Evolutionary conservation across 2,888 invertebrate species (phyloP).

Genomic region (Pachycephus smyrnensis): DNA sequence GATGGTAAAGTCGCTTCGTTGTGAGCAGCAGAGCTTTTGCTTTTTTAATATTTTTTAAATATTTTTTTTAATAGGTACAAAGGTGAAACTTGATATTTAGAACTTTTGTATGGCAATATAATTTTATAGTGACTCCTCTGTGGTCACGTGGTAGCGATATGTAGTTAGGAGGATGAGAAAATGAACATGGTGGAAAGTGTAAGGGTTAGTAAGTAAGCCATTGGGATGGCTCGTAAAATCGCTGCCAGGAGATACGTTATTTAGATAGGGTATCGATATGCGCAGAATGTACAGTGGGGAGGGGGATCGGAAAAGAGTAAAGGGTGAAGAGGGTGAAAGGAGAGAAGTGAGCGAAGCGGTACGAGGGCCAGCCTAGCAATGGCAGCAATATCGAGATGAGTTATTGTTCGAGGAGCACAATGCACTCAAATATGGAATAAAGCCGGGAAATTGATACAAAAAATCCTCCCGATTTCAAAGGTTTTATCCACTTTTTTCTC

Average conservation of each 20-base stretch:
- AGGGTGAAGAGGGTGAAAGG: background rate
- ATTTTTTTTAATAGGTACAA: background rate
- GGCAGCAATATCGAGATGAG: slow-evolving; percentile 57
- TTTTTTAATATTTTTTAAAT: background rate
- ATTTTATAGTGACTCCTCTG: background rate
- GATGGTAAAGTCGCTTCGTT: background rate
- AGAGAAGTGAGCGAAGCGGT: slow-evolving; percentile 5
- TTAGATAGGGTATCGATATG: background rate
- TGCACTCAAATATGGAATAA: slow-evolving; percentile 57
- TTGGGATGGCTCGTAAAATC: background rate
- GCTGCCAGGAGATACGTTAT: background rate
- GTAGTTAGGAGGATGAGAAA: background rate
- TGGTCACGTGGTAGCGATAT: background rate
- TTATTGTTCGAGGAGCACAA: slow-evolving; percentile 59
- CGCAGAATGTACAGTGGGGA: background rate
- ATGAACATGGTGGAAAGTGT: background rate
- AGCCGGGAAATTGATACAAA: slow-evolving; percentile 55
- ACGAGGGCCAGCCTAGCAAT: slow-evolving; percentile 35
- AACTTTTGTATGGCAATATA: background rate
- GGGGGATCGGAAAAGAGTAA: background rate
- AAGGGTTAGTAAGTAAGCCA: background rate
- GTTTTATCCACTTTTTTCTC: slow-evolving; percentile 42
- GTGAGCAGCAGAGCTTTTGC: background rate
- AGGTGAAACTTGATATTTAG: background rate
- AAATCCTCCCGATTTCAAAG: slow-evolving; percentile 42